Percentiles rank a stretch among this genome's conserved stretches.
Evolutionary conservation across 2,888 invertebrate species (phyloP).

Genomic region (Torymus aiolomorphi): DNA sequence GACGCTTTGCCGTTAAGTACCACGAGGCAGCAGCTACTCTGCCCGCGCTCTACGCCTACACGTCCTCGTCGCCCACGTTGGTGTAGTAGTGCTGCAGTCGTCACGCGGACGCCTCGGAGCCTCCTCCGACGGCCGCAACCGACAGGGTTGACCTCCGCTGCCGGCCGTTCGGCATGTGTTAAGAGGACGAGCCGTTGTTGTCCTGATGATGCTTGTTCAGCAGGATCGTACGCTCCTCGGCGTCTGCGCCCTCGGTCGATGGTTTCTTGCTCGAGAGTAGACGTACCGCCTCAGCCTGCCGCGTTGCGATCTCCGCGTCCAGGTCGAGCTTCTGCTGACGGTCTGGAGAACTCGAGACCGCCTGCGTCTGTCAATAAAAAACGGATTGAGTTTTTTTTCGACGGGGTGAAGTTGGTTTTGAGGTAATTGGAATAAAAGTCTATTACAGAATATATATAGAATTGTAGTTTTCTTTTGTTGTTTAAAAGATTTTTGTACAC

Average conservation of each 20-base stretch:
- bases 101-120: constrained; percentile 66
- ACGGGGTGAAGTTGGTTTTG: too few species aligned
- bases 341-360: constrained; percentile 61
- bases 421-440: too few species aligned
- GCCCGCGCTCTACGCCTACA: constrained; percentile 26
- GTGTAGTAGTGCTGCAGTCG: constrained; percentile 57
- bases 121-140: constrained; percentile 55
- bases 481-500: too few species aligned
- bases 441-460: too few species aligned
- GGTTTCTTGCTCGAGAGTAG: constrained; percentile 61
- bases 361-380: constrained; percentile 52
- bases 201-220: constrained; percentile 57
- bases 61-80: too few species aligned
- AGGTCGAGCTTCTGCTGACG: constrained; percentile 60
- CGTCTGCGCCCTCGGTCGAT: constrained; percentile 54
- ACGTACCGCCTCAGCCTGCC: constrained; percentile 64
- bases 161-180: constrained; percentile 70
- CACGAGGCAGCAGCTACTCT: too few species aligned
- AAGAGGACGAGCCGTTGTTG: constrained; percentile 62
- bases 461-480: too few species aligned
- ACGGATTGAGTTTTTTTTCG: constrained; percentile 7
- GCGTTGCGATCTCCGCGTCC: constrained; percentile 65
- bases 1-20: too few species aligned
- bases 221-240: constrained; percentile 70
- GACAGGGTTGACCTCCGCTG: constrained; percentile 49